Percentiles rank a stretch among this genome's conserved stretches.
Evolutionary conservation across 2,797 vertebrate species (phyloP).

Genomic region (Lepus oiostolus): DNA sequence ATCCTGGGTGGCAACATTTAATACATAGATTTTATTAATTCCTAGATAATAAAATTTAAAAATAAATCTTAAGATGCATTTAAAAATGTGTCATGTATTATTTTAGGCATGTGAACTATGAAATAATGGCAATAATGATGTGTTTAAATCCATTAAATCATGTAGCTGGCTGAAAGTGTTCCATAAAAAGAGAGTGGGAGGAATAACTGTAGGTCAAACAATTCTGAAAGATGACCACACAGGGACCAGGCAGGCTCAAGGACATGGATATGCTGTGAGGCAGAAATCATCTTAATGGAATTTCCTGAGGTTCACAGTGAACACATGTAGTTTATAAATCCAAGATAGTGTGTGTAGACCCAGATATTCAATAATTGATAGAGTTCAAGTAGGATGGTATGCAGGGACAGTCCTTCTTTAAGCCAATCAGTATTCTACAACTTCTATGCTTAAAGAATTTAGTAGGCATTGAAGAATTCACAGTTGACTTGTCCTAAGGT

Average conservation of each 20-base stretch:
- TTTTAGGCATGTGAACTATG: conserved; percentile 79
- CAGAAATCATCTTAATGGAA: conserved; percentile 72
- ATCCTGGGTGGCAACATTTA: conserved; percentile 79
- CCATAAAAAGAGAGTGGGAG: conserved; percentile 68
- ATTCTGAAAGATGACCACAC: conserved; percentile 77
- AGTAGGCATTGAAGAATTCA: background rate
- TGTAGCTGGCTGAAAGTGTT: conserved; percentile 74
- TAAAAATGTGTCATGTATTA: conserved; percentile 84
- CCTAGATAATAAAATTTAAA: conserved; percentile 80
- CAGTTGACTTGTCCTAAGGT: background rate
- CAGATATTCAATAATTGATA: conserved; percentile 35
- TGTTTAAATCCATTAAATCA: conserved; percentile 82
- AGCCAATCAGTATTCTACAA: background rate
- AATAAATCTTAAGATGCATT: conserved; percentile 81
- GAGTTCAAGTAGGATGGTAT: background rate
- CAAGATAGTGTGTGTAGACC: conserved; percentile 1
- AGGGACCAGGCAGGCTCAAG: conserved; percentile 62
- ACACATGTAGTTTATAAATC: conserved; percentile 46
- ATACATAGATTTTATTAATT: conserved; percentile 81
- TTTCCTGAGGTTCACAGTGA: conserved; percentile 62
- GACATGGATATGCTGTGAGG: conserved; percentile 44
- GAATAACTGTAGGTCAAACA: conserved; percentile 68
- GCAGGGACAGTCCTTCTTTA: background rate
- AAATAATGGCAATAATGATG: conserved; percentile 84
- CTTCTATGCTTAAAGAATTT: background rate